Evolutionary conservation across 2,797 vertebrate species (phyloP), one percentile per base, ranked within the genome.

Genomic region (Eulemur rubriventer): DNA sequence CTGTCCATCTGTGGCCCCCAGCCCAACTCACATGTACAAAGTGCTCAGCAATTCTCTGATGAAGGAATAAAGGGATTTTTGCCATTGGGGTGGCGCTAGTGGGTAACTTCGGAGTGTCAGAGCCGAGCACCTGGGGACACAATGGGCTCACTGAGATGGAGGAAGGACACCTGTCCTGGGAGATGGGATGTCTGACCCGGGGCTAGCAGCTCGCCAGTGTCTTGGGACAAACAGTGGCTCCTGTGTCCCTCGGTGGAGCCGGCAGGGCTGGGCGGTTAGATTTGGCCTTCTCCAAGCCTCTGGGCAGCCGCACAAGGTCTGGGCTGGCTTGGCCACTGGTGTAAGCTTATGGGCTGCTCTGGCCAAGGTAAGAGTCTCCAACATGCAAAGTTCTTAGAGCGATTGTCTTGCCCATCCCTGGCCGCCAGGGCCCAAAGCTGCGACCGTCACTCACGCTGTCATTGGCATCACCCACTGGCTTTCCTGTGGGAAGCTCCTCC

Each of bases 111-210:
- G n/a, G 33, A 52, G 35, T 2, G 0, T 17, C 61, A 16, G 48
- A 11, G 6, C 20, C 38, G 76, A 20, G 24, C 3, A 59, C 33
- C 30, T 13, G n/a, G 30, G 59, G 22, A 35, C 38, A 28, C 0
- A 1, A 4, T 1, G 4, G 46, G 35, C 78, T 65, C 63, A 0
- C 0, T 2, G 22, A 41, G 6, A 0, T 33, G 48, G 38, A 14
- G 12, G 41, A 55, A 50, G 65, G 61, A 41, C 9, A 9, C 17
- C 4, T 0, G 0, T 48, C 75, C 18, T 2, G n/a, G 92, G n/a
- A 50, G 48, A 13, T 0, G 16, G 20, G 11, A 46, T 17, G 30
- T 63, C 28, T 78, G 33, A 26, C 14, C 5, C 4, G 22, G 30
- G 52, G 28, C 81, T 67, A 46, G 41, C 0, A 70, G 14, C 17